Percentiles rank a stretch among this genome's conserved stretches.
Evolutionary conservation across 2,888 invertebrate species (phyloP).

Genomic region (Rhynchonema sp.): DNA sequence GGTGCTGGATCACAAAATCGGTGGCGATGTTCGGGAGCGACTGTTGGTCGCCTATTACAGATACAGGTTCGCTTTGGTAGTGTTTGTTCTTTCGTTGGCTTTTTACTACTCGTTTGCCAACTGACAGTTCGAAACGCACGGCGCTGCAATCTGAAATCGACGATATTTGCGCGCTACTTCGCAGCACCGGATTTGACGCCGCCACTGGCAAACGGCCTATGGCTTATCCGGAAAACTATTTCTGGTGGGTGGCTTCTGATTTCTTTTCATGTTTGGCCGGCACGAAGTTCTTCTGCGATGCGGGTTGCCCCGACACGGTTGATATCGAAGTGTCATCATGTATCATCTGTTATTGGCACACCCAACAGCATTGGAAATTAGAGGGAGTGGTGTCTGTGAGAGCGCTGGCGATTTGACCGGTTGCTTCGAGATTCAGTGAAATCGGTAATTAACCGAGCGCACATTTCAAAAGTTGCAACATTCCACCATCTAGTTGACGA

Average conservation of each 20-base stretch:
- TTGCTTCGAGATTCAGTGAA: too few species aligned
- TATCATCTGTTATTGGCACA: too few species aligned
- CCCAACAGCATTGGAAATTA: too few species aligned
- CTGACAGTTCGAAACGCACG: constrained; percentile 27
- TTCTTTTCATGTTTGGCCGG: too few species aligned
- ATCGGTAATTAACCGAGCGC: background rate
- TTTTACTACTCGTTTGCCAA: too few species aligned
- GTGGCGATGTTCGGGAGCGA: constrained; percentile 63
- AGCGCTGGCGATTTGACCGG: too few species aligned
- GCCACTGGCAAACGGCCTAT: constrained; percentile 46
- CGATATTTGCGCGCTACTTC: constrained; percentile 74
- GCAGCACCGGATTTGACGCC: constrained; percentile 57
- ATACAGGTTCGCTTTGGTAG: constrained; percentile 43
- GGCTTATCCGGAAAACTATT: constrained; percentile 79
- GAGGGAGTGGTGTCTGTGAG: too few species aligned
- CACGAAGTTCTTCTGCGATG: too few species aligned
- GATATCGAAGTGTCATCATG: too few species aligned
- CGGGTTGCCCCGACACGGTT: too few species aligned
- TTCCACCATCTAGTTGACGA: too few species aligned
- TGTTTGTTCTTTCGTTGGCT: background rate
- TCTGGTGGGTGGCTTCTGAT: constrained; percentile 43
- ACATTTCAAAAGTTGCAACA: too few species aligned
- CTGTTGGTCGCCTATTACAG: constrained; percentile 81
- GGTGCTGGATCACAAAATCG: constrained; percentile 65
- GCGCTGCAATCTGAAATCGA: constrained; percentile 52